These are phyloP conservation scores for Caligus rogercresseyi DNA, from an alignment of 1,140 invertebrate species.

Conservation along the genomic window DNA sequence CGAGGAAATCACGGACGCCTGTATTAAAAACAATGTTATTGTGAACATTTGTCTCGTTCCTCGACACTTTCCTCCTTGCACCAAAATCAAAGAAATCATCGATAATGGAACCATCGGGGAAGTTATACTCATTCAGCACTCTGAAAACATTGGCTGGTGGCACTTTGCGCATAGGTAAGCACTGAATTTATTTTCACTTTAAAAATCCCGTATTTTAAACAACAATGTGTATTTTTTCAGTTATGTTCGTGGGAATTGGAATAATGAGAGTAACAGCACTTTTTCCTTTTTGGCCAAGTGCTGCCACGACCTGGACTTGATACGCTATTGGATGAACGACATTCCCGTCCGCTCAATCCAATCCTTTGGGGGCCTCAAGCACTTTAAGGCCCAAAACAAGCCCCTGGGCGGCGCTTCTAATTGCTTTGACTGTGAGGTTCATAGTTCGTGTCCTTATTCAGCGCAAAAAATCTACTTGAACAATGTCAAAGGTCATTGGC, in stretches of 20 bases:
- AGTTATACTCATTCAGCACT: constrained; percentile 33
- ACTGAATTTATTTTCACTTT: constrained; percentile 8
- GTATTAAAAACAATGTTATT: constrained; percentile 28
- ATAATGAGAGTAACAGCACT: constrained; percentile 29
- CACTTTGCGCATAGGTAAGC: constrained; percentile 32
- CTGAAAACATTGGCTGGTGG: constrained; percentile 35
- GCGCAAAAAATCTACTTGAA: constrained; percentile 32
- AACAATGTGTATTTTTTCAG: constrained; percentile 13
- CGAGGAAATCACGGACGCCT: constrained; percentile 29
- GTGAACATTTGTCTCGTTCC: constrained; percentile 35
- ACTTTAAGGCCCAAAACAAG: constrained; percentile 28
- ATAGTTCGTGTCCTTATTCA: constrained; percentile 32
- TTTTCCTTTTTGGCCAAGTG: constrained; percentile 34
- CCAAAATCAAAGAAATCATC: constrained; percentile 31
- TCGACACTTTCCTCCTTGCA: constrained; percentile 26
- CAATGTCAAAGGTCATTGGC: constrained; percentile 22
- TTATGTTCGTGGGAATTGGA: constrained; percentile 35
- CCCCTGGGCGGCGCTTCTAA: constrained; percentile 27
- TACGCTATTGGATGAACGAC: constrained; percentile 31
- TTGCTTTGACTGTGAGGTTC: constrained; percentile 31
- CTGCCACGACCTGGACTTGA: constrained; percentile 36
- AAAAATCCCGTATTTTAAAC: constrained; percentile 6
- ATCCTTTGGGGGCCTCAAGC: constrained; percentile 33
- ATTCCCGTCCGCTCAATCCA: constrained; percentile 29
- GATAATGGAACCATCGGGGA: constrained; percentile 30